Evolutionary conservation across 2,113 vertebrate genomes (phyloP), one percentile per base, ranked within the genome.

Genomic region (Chitala chitala): DNA sequence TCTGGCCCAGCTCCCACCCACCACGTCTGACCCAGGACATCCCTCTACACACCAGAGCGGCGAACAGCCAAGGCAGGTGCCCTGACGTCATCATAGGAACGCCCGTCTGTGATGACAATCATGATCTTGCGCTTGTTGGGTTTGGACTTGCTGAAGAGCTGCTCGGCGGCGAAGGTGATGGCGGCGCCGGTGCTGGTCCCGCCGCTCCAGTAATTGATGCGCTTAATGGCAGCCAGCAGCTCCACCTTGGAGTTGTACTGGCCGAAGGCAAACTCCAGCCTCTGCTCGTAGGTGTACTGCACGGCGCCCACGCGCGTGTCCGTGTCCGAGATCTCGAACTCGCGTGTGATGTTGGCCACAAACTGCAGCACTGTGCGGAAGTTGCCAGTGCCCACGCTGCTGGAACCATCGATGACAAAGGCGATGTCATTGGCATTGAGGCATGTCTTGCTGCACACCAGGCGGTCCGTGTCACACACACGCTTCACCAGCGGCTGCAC

Each of bases 201-300:
- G 0, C 97, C 97, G 0, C 96, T 99, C 97, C 97, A 99, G 84
- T 99, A 99, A 64, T 91, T 92, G 82, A 99, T 92, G 77, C 91
- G 91, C 77, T 91, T 95, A 82, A 99, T 94, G 44, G 98, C 96
- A 0, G 85, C 93, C 63, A 98, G 87, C 76, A 99, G 73, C 0
- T 95, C 94, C 0, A 92, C 83, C 83, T 97, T 99, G 0, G 87
- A 90, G 87, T 86, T 87, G 86, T 99, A 86, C 79, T 92, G 84
- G 24, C 94, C 93, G 0, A 99, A 97, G 71, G 91, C 90, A 26
- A 99, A 98, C 88, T 99, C 98, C 31, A 98, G 89, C 81, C 96
- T 86, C 85, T 99, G 98, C 84, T 99, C 98, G 0, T 99, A 99
- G 29, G 98, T 99, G 86, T 99, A 99, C 87, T 99, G 98, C 78